phyloP scores from a whole-genome alignment of 2,888 invertebrate species.

The Iselma pallidipennis region DNA sequence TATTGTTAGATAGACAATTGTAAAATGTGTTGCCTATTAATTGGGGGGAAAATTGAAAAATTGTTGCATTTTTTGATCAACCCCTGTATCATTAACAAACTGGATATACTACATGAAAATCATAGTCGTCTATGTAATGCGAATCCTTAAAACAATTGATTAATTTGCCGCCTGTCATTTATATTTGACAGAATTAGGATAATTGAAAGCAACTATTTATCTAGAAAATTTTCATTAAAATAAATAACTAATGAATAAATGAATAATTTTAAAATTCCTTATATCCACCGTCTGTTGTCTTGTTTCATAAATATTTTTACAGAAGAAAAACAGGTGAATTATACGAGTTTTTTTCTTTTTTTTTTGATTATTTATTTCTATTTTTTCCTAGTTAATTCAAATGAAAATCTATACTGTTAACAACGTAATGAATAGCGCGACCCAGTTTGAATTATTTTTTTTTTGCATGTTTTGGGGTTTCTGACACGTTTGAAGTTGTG shows the following conservation, averaged over 20 bases:
- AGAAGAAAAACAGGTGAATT: conserved; percentile 11
- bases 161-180: not conserved
- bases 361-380: not conserved
- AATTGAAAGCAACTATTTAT: not conserved
- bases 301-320: conserved; percentile 4
- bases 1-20: too few relatives aligned
- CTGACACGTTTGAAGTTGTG: conserved; percentile 17
- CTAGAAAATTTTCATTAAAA: too few relatives aligned
- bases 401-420: not conserved
- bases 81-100: too few relatives aligned
- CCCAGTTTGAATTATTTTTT: conserved; percentile 14
- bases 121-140: not conserved
- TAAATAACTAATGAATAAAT: too few relatives aligned
- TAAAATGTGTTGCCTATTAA: too few relatives aligned
- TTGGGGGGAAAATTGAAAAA: too few relatives aligned
- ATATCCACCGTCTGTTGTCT: too few relatives aligned
- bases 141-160: not conserved
- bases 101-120: too few relatives aligned
- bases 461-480: not conserved
- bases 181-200: not conserved
- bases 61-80: too few relatives aligned
- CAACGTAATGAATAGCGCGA: conserved; percentile 12
- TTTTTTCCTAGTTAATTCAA: not conserved
- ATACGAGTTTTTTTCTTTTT: conserved; percentile 1
- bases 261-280: too few relatives aligned